These are phyloP conservation scores for Achatina immaculata DNA, from an alignment of 1,140 invertebrate species.

Conservation along the genomic window DNA sequence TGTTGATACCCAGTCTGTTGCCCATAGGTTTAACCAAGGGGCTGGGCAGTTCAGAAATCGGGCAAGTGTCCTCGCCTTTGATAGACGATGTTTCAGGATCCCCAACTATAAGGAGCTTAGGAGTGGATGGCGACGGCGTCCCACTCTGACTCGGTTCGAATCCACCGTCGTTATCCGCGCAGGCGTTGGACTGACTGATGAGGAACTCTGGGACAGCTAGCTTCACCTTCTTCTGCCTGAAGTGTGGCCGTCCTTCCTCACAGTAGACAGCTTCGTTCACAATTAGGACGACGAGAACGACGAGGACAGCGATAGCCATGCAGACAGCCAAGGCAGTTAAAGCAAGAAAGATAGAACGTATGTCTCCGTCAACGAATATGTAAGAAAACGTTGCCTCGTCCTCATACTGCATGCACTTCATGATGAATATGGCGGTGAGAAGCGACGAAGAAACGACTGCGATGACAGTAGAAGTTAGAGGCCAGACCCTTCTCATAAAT, in stretches of 20 bases:
- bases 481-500: constrained; percentile 28
- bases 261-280: not conserved
- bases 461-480: constrained; percentile 18
- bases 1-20: constrained; percentile 38
- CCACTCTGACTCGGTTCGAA: constrained; percentile 29
- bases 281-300: not conserved
- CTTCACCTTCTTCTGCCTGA: constrained; percentile 23
- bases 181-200: constrained; percentile 35
- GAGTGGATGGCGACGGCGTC: constrained; percentile 33
- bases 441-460: constrained; percentile 27
- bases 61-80: constrained; percentile 36
- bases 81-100: constrained; percentile 33
- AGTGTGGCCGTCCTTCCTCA: constrained; percentile 29
- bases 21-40: constrained; percentile 21
- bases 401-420: not conserved
- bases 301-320: not conserved
- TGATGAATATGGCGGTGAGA: constrained; percentile 22
- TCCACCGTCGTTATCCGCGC: constrained; percentile 27
- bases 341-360: not conserved
- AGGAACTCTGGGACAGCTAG: constrained; percentile 36
- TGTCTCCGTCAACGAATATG: not conserved
- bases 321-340: not conserved
- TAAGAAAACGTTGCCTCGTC: not conserved
- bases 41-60: constrained; percentile 29
- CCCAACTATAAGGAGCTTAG: constrained; percentile 31